Conservation (phyloP, 53 echinoderm and acorn worm species). For the Hippasteria phrygiana region DNA sequence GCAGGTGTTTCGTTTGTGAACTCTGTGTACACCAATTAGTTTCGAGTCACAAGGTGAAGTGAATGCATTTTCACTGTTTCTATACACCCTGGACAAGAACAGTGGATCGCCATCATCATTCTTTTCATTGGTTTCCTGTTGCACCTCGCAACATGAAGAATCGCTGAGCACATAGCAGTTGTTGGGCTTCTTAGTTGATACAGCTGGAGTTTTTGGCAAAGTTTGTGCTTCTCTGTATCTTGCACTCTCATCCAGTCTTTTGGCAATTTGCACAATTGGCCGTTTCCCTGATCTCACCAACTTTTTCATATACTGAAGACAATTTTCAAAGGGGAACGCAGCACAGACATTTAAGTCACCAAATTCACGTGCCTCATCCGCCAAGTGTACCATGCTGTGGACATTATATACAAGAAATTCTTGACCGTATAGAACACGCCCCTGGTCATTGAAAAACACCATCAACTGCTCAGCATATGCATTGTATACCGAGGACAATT, state of each 20-base stretch:
- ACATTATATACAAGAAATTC: constrained; percentile 84
- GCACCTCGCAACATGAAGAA: constrained; percentile 76
- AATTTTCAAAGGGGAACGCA: constrained; percentile 85
- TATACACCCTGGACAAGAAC: constrained; percentile 74
- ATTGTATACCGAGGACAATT: constrained; percentile 31
- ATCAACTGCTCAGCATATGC: constrained; percentile 69
- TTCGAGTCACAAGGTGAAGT: constrained; percentile 73
- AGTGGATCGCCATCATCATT: constrained; percentile 63
- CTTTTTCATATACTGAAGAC: constrained; percentile 73
- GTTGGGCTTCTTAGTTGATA: constrained; percentile 67
- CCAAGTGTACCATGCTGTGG: constrained; percentile 79
- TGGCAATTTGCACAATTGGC: constrained; percentile 69
- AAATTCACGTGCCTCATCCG: constrained; percentile 71
- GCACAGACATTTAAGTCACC: constrained; percentile 65
- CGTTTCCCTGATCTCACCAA: constrained; percentile 72
- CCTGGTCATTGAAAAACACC: constrained; percentile 70
- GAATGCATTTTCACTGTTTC: constrained; percentile 70
- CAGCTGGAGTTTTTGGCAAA: constrained; percentile 33
- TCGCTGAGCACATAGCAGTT: constrained; percentile 73
- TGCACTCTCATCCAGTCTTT: constrained; percentile 67
- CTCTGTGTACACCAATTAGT: constrained; percentile 77
- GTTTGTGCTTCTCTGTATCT: constrained; percentile 37
- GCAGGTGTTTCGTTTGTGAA: constrained; percentile 62
- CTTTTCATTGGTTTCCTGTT: constrained; percentile 67
- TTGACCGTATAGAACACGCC: constrained; percentile 69